Evolutionary conservation across 2,888 invertebrate species (phyloP).

Genomic region (Macrophya annulata): DNA sequence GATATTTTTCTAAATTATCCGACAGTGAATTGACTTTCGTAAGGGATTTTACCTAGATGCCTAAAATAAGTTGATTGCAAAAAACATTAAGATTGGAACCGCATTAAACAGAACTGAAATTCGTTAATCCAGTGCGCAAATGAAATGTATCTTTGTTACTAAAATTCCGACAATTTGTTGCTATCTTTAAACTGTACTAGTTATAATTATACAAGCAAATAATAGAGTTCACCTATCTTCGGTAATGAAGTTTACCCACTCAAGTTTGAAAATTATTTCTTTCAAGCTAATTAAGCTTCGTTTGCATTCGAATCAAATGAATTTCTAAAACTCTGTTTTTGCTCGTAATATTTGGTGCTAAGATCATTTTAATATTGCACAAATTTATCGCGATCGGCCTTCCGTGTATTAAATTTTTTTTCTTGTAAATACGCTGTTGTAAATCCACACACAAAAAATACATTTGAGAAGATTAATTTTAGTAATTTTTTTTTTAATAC

Average conservation of each 20-base stretch:
- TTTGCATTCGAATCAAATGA: neutral
- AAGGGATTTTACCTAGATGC: neutral
- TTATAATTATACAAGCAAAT: neutral
- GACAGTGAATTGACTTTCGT: neutral
- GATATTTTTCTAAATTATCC: neutral
- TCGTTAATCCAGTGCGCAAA: neutral
- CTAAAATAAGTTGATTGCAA: neutral
- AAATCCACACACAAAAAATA: neutral
- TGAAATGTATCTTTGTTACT: neutral
- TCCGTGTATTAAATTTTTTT: slow-evolving; percentile 15
- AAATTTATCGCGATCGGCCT: neutral
- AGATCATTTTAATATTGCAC: slow-evolving; percentile 41
- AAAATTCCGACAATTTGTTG: neutral
- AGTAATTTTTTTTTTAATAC: slow-evolving; percentile 16
- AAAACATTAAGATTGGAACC: neutral
- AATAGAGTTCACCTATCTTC: neutral
- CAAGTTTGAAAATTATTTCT: neutral
- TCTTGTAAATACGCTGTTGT: neutral
- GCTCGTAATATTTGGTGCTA: slow-evolving; percentile 30
- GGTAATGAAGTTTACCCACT: neutral
- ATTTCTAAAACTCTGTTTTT: slow-evolving; percentile 4
- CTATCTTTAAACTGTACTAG: neutral
- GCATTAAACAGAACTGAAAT: neutral
- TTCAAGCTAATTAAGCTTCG: neutral
- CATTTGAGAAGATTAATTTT: neutral